Percentiles rank a stretch among this genome's conserved stretches.
Evolutionary conservation across 1,140 invertebrate genomes (phyloP).

Genomic region (Charaxes varanes): DNA sequence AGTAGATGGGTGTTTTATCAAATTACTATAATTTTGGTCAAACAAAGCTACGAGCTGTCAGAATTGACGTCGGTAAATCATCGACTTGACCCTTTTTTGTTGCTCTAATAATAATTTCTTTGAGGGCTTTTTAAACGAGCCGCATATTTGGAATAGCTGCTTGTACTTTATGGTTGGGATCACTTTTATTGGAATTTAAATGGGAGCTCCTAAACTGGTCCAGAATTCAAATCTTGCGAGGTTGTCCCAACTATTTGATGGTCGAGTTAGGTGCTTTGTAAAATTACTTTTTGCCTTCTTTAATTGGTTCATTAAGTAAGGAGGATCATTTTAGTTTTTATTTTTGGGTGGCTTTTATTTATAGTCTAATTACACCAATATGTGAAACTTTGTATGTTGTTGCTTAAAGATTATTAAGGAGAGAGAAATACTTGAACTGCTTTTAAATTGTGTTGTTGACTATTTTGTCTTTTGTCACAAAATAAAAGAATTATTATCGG

Average conservation of each 20-base stretch:
- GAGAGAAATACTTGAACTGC: no score
- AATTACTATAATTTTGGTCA: constrained; percentile 68
- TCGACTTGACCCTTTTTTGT: constrained; percentile 58
- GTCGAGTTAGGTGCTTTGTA: constrained; percentile 2
- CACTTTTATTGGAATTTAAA: constrained; percentile 61
- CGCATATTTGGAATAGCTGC: constrained; percentile 58
- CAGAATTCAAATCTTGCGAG: constrained; percentile 10
- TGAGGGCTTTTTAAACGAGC: constrained; percentile 63
- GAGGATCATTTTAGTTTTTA: constrained; percentile 2
- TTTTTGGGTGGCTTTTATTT: neutral
- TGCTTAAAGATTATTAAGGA: no score
- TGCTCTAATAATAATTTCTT: constrained; percentile 63
- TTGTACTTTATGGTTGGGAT: constrained; percentile 55
- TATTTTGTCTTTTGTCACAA: no score
- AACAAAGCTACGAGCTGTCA: constrained; percentile 66
- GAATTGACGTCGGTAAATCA: constrained; percentile 66
- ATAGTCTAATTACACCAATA: no score
- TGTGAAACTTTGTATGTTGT: no score
- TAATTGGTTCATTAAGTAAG: constrained; percentile 4
- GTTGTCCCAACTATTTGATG: constrained; percentile 5
- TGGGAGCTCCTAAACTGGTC: constrained; percentile 22
- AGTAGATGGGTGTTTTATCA: constrained; percentile 63
- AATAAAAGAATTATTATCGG: no score
- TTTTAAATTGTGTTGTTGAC: no score
- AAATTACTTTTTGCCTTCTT: constrained; percentile 1